Evolutionary conservation across 1,140 invertebrate species (phyloP), one percentile per base, ranked within the genome.

Genomic region (Aphidius ervi): DNA sequence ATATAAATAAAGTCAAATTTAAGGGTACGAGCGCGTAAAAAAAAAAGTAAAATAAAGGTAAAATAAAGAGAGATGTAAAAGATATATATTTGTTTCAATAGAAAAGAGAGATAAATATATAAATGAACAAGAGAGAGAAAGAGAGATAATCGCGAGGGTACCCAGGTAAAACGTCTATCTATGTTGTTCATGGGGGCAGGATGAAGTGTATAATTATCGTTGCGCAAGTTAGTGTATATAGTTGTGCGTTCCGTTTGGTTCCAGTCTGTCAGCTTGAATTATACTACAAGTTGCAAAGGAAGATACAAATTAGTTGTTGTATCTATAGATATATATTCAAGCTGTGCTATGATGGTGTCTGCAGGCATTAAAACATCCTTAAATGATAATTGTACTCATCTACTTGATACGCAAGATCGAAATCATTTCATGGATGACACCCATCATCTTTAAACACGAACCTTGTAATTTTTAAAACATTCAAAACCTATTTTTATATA

Each of bases 211-310:
- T 79, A 79, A 79, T 79, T 79, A 79, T 76, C 74, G 75, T 73
- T 74, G 73, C 65, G 70, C 74, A 75, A 78, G 76, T 77, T 76
- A 66, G 70, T 73, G 74, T 74, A 73, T 49, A 58, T 49, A 58
- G 56, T 61, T 60, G 64, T 60, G 53, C 56, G 73, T 70, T 74
- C 71, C 69, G 70, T 75, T 79, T 72, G 74, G 77, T 78, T 78
- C 77, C 77, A 78, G 76, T 78, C 76, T 76, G 71, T 74, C 75
- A 69, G 74, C 70, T 78, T 78, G 77, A 80, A 80, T 80, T 78
- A 80, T 78, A 57, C 23, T 31, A 31, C 55, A 78, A 78, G 75
- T 78, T 77, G 72, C 75, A 64, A 74, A 78, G 76, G 75, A 79
- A 79, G 77, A 77, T 72, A 74, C 75, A 74, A 79, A 78, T 78